Evolutionary conservation across 2,113 vertebrate species (phyloP).

Genomic region (Xenopus borealis): DNA sequence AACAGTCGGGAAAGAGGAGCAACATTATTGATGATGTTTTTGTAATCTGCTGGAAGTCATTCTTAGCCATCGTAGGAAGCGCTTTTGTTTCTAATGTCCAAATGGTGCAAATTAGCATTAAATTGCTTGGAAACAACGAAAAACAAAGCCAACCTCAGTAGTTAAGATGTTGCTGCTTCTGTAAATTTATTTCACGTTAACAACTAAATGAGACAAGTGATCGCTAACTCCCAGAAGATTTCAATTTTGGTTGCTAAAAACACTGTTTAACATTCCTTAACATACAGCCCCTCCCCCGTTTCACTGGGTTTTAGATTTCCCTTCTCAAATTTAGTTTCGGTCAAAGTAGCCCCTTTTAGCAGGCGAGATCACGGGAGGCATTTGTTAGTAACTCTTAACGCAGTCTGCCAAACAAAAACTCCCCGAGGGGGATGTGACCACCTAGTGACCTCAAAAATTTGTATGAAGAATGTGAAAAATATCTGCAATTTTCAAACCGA

Average conservation of each 20-base stretch:
- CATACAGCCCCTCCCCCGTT: conserved; percentile 62
- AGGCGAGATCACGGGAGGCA: conserved; percentile 56
- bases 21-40: background rate
- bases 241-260: conserved; percentile 77
- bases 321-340: conserved; percentile 77
- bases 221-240: conserved; percentile 68
- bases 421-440: conserved; percentile 82
- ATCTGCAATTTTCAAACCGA: conserved; percentile 80
- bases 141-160: conserved; percentile 58
- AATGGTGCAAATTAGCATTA: background rate
- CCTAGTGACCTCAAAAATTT: conserved; percentile 81
- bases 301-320: conserved; percentile 35
- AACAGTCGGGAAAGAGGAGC: background rate
- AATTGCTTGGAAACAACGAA: conserved; percentile 54
- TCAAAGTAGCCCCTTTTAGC: conserved; percentile 70
- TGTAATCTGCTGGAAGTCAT: background rate
- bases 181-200: conserved; percentile 59
- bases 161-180: conserved; percentile 70
- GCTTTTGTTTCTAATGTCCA: background rate
- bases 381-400: conserved; percentile 64
- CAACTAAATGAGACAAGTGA: conserved; percentile 66
- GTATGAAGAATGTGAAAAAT: conserved; percentile 89
- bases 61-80: background rate
- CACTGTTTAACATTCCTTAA: conserved; percentile 69
- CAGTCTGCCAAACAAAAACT: conserved; percentile 49